These are phyloP conservation scores for Brenthis ino DNA, from an alignment of 2,888 invertebrate species.

Conservation along the genomic window DNA sequence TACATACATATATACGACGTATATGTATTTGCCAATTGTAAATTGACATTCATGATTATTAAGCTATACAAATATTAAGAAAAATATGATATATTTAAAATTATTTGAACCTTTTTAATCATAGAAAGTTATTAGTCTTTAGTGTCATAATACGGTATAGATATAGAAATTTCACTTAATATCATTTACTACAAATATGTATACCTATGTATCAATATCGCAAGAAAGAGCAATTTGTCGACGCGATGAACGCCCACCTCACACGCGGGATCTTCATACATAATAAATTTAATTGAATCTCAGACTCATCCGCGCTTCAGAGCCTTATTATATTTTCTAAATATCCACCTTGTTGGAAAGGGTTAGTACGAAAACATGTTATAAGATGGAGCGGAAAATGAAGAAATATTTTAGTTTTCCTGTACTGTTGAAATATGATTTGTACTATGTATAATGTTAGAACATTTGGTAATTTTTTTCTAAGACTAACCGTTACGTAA, in stretches of 20 bases:
- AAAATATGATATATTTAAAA: too few species aligned
- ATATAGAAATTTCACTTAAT: background rate
- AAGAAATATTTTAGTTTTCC: too few species aligned
- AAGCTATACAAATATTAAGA: too few species aligned
- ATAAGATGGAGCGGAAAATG: slow-evolving; percentile 27
- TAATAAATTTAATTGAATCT: slow-evolving; percentile 82
- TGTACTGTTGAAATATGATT: background rate
- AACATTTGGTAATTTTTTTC: background rate
- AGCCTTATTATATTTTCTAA: slow-evolving; percentile 77
- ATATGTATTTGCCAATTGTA: too few species aligned
- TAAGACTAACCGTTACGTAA: too few species aligned
- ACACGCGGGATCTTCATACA: slow-evolving; percentile 77
- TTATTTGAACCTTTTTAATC: too few species aligned
- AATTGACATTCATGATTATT: too few species aligned
- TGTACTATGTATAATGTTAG: background rate
- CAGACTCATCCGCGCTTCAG: slow-evolving; percentile 71
- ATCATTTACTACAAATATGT: slow-evolving; percentile 29
- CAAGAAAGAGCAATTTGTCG: slow-evolving; percentile 61
- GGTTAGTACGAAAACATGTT: slow-evolving; percentile 51
- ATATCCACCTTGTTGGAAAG: slow-evolving; percentile 72
- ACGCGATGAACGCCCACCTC: slow-evolving; percentile 73
- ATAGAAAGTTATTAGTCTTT: too few species aligned
- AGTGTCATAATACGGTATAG: background rate
- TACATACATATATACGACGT: too few species aligned
- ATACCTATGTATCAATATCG: slow-evolving; percentile 34